phyloP scores from a whole-genome alignment of 2,113 vertebrate species.

The Bambusicola thoracicus region DNA sequence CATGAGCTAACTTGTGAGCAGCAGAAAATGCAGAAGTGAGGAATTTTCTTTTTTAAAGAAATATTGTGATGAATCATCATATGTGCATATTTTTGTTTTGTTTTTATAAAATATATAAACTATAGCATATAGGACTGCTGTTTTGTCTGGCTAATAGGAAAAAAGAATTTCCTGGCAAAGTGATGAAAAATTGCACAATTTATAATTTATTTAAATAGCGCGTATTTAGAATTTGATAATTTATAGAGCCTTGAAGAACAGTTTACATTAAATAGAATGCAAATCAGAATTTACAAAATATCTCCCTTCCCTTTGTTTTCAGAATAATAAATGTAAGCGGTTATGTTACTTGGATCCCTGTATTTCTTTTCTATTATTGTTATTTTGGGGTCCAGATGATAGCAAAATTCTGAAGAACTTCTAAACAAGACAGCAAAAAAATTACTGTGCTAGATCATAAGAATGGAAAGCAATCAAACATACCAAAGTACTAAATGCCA shows the following conservation, averaged over 20 bases:
- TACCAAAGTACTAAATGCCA: neutral
- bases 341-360: neutral
- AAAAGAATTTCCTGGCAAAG: neutral
- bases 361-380: neutral
- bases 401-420: neutral
- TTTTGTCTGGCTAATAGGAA: neutral
- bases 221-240: neutral
- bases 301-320: neutral
- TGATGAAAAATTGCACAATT: neutral
- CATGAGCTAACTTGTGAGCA: neutral
- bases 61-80: fast-evolving
- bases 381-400: neutral
- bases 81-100: no score
- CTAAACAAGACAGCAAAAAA: neutral
- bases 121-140: neutral
- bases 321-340: neutral
- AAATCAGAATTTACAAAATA: neutral
- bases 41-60: constrained; percentile 2
- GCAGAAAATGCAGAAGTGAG: neutral
- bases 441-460: neutral
- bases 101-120: no score
- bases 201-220: neutral
- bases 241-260: neutral
- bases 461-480: neutral
- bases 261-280: neutral